A percentile compares a stretch with the other conserved stretches of the same genome.
phyloP scores from a whole-genome alignment of 2,797 vertebrate species.

The Hydrocynus forskahlii region DNA sequence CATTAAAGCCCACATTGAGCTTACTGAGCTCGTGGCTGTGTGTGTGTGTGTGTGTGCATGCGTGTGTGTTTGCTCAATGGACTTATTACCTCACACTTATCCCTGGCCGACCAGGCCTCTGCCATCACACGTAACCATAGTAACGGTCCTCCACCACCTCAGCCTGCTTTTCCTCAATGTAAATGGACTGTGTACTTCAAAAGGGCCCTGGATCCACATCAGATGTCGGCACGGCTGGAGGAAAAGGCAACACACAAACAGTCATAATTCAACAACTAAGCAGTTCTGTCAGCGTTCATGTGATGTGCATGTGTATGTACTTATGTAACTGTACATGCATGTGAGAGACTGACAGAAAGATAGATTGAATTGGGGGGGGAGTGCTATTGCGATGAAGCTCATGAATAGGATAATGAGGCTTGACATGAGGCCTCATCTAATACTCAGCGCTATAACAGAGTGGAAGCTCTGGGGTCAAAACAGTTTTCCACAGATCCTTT shows the following conservation, averaged over 20 bases:
- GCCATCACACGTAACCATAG: conserved; percentile 78
- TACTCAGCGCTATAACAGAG: conserved; percentile 25
- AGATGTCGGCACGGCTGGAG: conserved; percentile 8
- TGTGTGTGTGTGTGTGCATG: conserved; percentile 49
- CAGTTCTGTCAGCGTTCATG: conserved; percentile 7
- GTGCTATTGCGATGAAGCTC: not conserved
- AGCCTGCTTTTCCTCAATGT: conserved; percentile 60
- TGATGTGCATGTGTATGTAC: conserved; percentile 3
- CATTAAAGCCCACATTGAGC: conserved; percentile 37
- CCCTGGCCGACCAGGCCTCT: conserved; percentile 67
- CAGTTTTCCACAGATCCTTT: conserved; percentile 24
- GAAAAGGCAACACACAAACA: conserved; percentile 38
- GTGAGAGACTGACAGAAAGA: not conserved
- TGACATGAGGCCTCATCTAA: conserved; percentile 39
- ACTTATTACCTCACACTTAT: conserved; percentile 74
- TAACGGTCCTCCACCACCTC: conserved; percentile 71
- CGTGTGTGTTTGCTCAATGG: conserved; percentile 61
- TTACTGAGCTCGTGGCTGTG: conserved; percentile 13
- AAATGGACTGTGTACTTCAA: conserved; percentile 58
- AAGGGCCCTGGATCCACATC: conserved; percentile 43
- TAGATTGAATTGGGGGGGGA: not conserved
- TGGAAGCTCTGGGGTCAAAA: conserved; percentile 39
- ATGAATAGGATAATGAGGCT: conserved; percentile 37
- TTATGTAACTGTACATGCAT: not conserved
- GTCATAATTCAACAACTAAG: conserved; percentile 41